These are phyloP conservation scores for Brachylomia viminalis DNA, from an alignment of 2,888 invertebrate genomes.

Conservation along the genomic window DNA sequence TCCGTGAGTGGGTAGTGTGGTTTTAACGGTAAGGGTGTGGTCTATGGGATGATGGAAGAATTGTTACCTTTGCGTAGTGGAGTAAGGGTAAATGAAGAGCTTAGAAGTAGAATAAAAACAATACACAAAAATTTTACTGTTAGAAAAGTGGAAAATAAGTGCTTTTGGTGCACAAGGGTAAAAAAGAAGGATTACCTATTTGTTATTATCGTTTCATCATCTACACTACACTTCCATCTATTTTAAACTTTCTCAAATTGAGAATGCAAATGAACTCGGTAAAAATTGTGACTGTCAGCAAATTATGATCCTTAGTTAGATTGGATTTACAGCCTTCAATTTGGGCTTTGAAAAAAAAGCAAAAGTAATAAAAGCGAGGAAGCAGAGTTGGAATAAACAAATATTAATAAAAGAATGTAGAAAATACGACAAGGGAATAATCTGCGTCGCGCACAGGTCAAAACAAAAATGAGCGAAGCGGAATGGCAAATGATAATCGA, in stretches of 20 bases:
- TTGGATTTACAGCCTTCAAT: not conserved
- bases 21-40: not conserved
- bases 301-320: not conserved
- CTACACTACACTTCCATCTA: not conserved
- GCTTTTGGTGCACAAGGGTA: not conserved
- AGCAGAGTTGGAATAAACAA: constrained; percentile 21
- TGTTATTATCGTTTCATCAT: too few species aligned
- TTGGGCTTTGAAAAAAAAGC: too few species aligned
- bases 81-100: too few species aligned
- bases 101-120: not conserved
- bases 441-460: not conserved
- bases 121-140: not conserved
- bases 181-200: too few species aligned
- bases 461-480: constrained; percentile 48
- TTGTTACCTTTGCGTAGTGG: not conserved
- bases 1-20: constrained; percentile 2
- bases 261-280: not conserved
- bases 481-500: constrained; percentile 37
- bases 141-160: not conserved
- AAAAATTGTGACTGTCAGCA: not conserved
- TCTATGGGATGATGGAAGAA: not conserved
- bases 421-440: constrained; percentile 17
- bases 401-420: not conserved
- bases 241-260: not conserved
- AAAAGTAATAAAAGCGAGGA: constrained; percentile 1